These are phyloP conservation scores for Sebastes reedi DNA, from an alignment of 2,797 vertebrate species.

Conservation along the genomic window DNA sequence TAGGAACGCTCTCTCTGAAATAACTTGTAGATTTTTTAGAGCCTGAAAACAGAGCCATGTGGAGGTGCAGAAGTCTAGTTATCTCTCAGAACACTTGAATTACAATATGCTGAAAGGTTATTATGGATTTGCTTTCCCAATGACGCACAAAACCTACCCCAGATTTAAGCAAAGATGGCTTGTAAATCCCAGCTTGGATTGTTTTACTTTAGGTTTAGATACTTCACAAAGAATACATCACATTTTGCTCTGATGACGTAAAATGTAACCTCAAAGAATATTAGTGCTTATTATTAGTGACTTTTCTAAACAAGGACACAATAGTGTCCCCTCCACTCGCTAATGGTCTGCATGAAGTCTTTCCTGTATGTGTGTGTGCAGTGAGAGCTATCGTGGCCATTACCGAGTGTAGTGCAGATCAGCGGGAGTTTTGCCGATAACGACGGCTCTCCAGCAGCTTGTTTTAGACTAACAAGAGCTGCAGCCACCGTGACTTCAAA, in stretches of 20 bases:
- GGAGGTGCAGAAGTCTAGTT: no score
- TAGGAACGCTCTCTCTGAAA: no score
- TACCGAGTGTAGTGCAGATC: background rate
- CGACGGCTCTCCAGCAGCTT: background rate
- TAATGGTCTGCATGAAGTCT: background rate
- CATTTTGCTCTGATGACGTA: background rate
- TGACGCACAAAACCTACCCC: no score
- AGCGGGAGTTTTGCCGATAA: slow-evolving; percentile 9
- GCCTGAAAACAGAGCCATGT: no score
- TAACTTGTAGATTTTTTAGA: no score
- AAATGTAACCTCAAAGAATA: background rate
- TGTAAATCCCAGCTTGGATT: no score
- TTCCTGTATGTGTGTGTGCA: background rate
- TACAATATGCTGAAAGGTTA: no score
- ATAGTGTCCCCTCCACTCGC: background rate
- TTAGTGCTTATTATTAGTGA: background rate
- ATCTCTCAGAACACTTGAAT: no score
- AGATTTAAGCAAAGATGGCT: no score
- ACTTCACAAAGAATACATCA: no score
- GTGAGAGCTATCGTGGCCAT: background rate
- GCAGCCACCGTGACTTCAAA: slow-evolving; percentile 15
- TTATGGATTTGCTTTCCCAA: no score
- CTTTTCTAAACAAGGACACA: background rate
- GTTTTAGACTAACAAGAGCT: slow-evolving; percentile 20
- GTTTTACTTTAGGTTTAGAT: no score